A percentile compares a stretch with the other conserved stretches of the same genome.
Conservation (phyloP, 2,113 vertebrate genomes). For the Hemiprocne comata region DNA sequence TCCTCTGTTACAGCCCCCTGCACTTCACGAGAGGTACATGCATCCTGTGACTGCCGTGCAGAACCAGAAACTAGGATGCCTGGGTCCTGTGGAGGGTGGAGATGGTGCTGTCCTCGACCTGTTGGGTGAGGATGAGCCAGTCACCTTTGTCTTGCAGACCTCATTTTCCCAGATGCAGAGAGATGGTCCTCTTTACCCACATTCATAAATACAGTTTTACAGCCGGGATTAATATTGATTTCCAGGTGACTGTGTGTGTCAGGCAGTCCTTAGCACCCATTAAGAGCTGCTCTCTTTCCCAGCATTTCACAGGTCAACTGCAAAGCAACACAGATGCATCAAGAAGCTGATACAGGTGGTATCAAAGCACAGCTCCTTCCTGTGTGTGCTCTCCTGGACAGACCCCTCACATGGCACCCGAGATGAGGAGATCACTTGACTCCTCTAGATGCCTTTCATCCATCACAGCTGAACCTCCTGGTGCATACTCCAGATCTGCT, state of each 20-base stretch:
- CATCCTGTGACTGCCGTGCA: background rate
- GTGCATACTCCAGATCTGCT: background rate
- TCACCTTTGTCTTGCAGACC: background rate
- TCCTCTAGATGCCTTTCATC: background rate
- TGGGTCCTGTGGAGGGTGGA: background rate
- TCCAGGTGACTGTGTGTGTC: background rate
- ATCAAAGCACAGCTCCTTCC: background rate
- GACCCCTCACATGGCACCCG: background rate
- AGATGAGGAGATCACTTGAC: background rate
- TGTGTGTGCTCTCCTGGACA: background rate
- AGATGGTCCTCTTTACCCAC: background rate
- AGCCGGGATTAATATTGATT: background rate
- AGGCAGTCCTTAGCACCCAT: background rate
- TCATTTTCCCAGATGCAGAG: background rate
- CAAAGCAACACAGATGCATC: background rate
- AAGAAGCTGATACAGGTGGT: background rate
- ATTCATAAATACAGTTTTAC: background rate
- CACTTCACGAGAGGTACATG: background rate
- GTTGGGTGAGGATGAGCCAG: background rate
- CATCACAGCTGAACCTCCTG: background rate
- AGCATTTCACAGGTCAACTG: background rate
- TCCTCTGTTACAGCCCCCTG: background rate
- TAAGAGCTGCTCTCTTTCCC: background rate
- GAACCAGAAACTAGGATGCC: background rate
- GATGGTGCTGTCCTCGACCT: background rate